Percentiles rank a stretch among this genome's conserved stretches.
These are phyloP conservation scores for Diorhabda sublineata DNA, from an alignment of 1,140 invertebrate species.

Conservation along the genomic window DNA sequence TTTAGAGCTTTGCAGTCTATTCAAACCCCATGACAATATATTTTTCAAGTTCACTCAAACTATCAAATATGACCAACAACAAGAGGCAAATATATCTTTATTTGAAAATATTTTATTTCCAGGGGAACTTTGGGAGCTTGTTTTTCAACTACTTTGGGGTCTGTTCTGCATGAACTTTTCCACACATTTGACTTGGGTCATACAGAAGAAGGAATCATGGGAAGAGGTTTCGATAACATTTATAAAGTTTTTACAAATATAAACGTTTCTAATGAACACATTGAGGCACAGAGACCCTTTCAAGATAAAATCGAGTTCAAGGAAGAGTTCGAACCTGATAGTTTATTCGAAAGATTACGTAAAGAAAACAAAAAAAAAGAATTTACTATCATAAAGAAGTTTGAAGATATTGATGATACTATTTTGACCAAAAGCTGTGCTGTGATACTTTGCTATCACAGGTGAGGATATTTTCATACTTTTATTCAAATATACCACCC, in stretches of 20 bases:
- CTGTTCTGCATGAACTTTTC: conserved; percentile 90
- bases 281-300: conserved; percentile 37
- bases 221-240: conserved; percentile 86
- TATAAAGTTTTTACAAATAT: conserved; percentile 67
- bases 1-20: no score
- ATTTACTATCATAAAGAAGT: conserved; percentile 48
- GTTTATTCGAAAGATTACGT: conserved; percentile 51
- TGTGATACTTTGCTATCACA: conserved; percentile 62
- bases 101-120: conserved; percentile 30
- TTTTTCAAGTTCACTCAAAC: no score
- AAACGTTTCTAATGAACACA: conserved; percentile 50
- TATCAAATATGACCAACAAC: no score
- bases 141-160: conserved; percentile 86
- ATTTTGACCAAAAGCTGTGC: conserved; percentile 67
- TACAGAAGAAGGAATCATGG: conserved; percentile 88
- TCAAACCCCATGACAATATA: no score
- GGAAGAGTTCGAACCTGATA: conserved; percentile 43
- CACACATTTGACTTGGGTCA: conserved; percentile 94
- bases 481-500: no score
- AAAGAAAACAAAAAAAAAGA: conserved; percentile 51
- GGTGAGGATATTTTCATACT: conserved; percentile 37
- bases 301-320: conserved; percentile 33
- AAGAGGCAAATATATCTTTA: no score
- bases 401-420: conserved; percentile 46
- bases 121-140: conserved; percentile 81